Conservation (phyloP, 2,797 vertebrate species). For the Zenarchopterus dispar region DNA sequence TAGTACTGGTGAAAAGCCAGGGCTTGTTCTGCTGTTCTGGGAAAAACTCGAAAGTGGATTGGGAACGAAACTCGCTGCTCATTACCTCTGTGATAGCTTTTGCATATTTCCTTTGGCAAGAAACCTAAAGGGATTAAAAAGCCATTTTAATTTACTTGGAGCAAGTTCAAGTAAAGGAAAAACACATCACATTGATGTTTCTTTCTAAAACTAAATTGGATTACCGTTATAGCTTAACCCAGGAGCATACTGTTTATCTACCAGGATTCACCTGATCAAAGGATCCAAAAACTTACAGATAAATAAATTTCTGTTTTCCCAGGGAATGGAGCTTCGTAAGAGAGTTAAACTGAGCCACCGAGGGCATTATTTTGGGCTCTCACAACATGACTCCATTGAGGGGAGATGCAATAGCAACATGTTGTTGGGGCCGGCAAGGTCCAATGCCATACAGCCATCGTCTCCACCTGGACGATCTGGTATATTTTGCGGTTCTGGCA, state of each 20-base stretch:
- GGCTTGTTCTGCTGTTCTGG: slow-evolving; percentile 60
- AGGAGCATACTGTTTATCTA: slow-evolving; percentile 45
- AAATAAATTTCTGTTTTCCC: slow-evolving; percentile 25
- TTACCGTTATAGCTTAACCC: slow-evolving; percentile 30
- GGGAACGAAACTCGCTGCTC: slow-evolving; percentile 56
- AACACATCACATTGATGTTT: slow-evolving; percentile 39
- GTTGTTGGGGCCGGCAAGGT: slow-evolving; percentile 13
- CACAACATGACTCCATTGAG: slow-evolving; percentile 11
- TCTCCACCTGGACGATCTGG: slow-evolving; percentile 29
- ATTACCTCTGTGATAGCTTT: slow-evolving; percentile 60
- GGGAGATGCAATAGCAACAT: slow-evolving; percentile 20
- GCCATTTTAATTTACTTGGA: slow-evolving; percentile 66
- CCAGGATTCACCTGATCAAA: slow-evolving; percentile 56
- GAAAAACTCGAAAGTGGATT: slow-evolving; percentile 61
- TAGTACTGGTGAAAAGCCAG: slow-evolving; percentile 63
- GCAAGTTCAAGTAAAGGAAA: slow-evolving; percentile 57
- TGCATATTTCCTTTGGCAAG: slow-evolving; percentile 67
- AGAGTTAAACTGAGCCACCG: slow-evolving; percentile 57
- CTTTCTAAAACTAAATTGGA: slow-evolving; percentile 56
- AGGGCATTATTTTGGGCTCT: slow-evolving; percentile 19
- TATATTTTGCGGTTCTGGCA: slow-evolving; percentile 47
- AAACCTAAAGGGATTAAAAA: slow-evolving; percentile 67
- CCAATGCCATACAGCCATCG: neutral
- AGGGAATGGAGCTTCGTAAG: slow-evolving; percentile 72
- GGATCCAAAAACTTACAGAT: slow-evolving; percentile 42